Evolutionary conservation across 23 tunicate genomes (phyloP), one percentile per base, ranked within the genome.

Genomic region (Phallusia fumigata): DNA sequence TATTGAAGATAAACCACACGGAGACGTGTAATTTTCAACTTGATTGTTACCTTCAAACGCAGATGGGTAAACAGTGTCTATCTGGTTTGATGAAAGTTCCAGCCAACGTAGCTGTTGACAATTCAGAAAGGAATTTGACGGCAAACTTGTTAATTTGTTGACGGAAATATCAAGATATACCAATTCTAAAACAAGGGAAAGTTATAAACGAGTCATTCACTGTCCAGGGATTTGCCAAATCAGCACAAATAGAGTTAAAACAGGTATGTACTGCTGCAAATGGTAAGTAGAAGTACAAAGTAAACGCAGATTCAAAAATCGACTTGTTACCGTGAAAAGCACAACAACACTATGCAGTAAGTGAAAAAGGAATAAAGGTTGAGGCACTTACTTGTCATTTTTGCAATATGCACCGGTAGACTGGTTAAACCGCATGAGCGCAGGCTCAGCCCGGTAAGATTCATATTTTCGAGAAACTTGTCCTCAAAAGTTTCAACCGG

Each of bases 11-110:
- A 58, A 58, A 24, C 13, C n/a, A n/a, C n/a, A n/a, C n/a, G n/a
- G n/a, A n/a, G 10, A 40, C 10, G 47, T 40, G 47, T 40, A 40
- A 40, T 10, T 40, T 40, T 40, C 47, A 40, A 40, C 10, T 3
- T 40, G 12, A n/a, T n/a, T n/a, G n/a, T n/a, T 33, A 88, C 92
- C 92, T 79, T 45, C 18, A 44, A 88, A 88, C 44, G 92, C 92
- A 11, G 53, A 35, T 52, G 65, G 53, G 65, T 88, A 58, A 31
- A 88, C 31, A 6, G 33, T 52, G 0, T 30, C 49, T 22, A 88
- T 88, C 32, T 72, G 44, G 51, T 88, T 88, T 32, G 83, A 32
- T 0, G 87, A 75, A 26, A 88, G 13, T 26, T 88, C 87, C 49
- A 88, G 58, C 87, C 80, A 78, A 33, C 47, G 74, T 16, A 88